phyloP scores from a whole-genome alignment of 2,888 invertebrate genomes.

The Parnassius smintheus region DNA sequence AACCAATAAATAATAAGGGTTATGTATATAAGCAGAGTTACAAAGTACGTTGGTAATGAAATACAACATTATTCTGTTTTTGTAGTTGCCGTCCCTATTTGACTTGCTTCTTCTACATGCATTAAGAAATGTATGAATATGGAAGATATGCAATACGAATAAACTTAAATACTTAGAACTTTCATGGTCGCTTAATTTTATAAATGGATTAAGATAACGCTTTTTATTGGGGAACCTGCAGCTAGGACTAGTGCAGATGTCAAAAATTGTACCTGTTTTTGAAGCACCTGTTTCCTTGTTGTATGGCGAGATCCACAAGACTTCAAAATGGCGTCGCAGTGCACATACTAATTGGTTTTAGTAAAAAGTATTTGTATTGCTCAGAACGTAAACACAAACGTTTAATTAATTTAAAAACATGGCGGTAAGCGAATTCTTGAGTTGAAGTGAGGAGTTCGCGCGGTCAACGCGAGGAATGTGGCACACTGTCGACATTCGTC shows the following conservation, averaged over 20 bases:
- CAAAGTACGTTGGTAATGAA: no score
- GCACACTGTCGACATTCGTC: not conserved
- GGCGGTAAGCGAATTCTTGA: not conserved
- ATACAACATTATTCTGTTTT: no score
- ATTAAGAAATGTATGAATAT: no score
- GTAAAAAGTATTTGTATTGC: not conserved
- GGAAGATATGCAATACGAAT: no score
- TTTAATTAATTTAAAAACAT: not conserved
- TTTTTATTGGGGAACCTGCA: not conserved
- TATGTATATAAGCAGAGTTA: no score
- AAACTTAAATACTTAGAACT: no score
- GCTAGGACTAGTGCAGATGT: not conserved
- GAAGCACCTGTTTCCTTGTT: not conserved
- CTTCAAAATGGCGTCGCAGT: constrained; percentile 2
- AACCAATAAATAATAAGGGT: no score
- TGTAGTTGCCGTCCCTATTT: no score
- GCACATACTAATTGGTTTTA: not conserved
- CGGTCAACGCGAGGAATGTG: not conserved
- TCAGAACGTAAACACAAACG: not conserved
- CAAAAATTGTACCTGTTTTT: not conserved
- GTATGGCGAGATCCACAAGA: not conserved
- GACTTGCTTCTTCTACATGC: no score
- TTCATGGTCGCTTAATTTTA: no score
- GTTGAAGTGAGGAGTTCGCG: not conserved
- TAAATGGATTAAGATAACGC: no score